These are phyloP conservation scores for Diabrotica virgifera DNA, from an alignment of 1,140 invertebrate genomes.

Conservation along the genomic window DNA sequence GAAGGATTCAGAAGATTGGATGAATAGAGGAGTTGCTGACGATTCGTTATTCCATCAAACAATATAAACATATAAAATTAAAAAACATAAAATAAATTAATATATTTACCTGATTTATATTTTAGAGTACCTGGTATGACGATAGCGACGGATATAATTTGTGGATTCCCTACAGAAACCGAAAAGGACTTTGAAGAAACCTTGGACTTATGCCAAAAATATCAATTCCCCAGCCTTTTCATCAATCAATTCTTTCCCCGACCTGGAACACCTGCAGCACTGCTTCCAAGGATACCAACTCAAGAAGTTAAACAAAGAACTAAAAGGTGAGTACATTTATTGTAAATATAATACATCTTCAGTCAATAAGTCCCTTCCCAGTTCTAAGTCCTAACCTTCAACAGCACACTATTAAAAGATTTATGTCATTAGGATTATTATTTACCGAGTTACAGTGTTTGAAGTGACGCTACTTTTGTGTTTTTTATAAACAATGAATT, in stretches of 20 bases:
- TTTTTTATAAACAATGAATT: too few species aligned
- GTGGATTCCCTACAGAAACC: conserved; percentile 97
- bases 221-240: conserved; percentile 91
- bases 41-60: too few species aligned
- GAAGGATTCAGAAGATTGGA: too few species aligned
- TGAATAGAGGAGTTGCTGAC: too few species aligned
- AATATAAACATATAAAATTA: too few species aligned
- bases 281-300: conserved; percentile 77
- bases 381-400: too few species aligned
- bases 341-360: conserved; percentile 23
- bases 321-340: conserved; percentile 51
- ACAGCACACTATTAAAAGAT: too few species aligned
- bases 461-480: too few species aligned
- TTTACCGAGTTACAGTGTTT: too few species aligned
- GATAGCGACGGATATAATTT: conserved; percentile 97
- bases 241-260: conserved; percentile 98
- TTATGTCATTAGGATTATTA: too few species aligned
- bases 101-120: not conserved
- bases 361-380: too few species aligned
- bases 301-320: conserved; percentile 88
- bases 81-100: not conserved
- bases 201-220: conserved; percentile 77
- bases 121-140: conserved; percentile 80
- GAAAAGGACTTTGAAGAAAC: conserved; percentile 89
- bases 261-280: conserved; percentile 92